Base-by-base conservation (phyloP, 2,888 invertebrate genomes). In the Embidobia sp. region DNA sequence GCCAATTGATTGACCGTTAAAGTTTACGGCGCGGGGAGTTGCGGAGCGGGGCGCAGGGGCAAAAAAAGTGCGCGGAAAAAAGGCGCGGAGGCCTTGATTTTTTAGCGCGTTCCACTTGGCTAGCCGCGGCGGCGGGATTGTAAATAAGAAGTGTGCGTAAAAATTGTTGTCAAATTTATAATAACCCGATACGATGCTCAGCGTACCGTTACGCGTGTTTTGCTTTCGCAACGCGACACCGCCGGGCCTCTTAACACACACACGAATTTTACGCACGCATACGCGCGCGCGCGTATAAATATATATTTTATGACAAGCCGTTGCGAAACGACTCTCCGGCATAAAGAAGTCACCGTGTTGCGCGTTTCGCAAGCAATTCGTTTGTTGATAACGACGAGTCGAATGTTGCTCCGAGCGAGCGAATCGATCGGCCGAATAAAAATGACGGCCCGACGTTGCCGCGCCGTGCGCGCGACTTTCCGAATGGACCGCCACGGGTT, bases 81-180 rank as follows among this genome's bases (percentile, higher is more conserved):
- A 48, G 27, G 26, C 19, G 4, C 18, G 33, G 18, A 46, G 55
- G 16, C 46, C 55, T 67, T 69, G 69, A 49, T 33, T 57, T 69
- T 69, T 48, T 26, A 35, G 40, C 37, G 13, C 49, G 57, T 69
- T 59, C 37, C 69, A 29, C 40, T 49, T 31, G 49, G 35, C 33
- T 69, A 49, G 19, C 10, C 16, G 31, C 44, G 13, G 22, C 29
- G 29, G 2, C 26, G 35, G 42, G 22, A 49, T 42, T 59, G 69
- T 33, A 26, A 59, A 49, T 69, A 69, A 57, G 40, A 66, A 66
- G 26, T 26, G 44, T 48, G n/a, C n/a, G 26, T 19, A 61, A 51
- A 51, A 70, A 42, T 61, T 19, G 51, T 57, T 49, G 57, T 59
- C 57, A 59, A 69, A 69, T 69, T 57, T 26, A 40, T 42, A 49